Base-by-base conservation (phyloP, 92 coral and sea anemone genomes). In the Scolanthus callimorphus region DNA sequence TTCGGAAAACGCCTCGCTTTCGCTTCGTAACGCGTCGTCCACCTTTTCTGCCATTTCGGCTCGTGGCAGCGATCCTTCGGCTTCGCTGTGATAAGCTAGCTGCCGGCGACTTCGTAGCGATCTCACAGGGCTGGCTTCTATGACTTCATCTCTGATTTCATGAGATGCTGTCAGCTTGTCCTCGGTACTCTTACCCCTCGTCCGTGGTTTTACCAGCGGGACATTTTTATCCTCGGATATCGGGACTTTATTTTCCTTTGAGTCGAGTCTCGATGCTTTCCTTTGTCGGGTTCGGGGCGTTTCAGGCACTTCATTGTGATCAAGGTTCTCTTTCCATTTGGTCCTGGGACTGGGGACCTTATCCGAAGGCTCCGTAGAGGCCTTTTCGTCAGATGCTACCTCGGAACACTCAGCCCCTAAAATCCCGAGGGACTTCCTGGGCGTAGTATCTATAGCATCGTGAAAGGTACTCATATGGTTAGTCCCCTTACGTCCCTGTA, bases 271-370 rank as follows among this genome's bases (percentile, higher is more conserved):
- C 43, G 44, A 15, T 26, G 1, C 6, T 3, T 9, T 34, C 21
- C 49, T 19, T 30, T 48, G 24, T 20, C 28, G 6, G 1, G 48
- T 12, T 30, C 11, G 52, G 6, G 52, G 23, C 4, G 52, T 19
- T 19, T 46, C 11, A 4, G 52, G 52, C 11, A 46, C 52, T 9
- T 46, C 52, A 61, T 76, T 67, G 54, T 49, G 67, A 39, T 39
- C 77, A 28, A 73, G 84, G 55, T 60, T 69, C 23, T 81, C 51
- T 26, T 84, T 67, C 60, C 88, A 81, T 57, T 81, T 67, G 31
- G 63, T 67, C n/a, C 88, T 60, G 39, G 85, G 77, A 57, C 88
- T 66, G 29, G 65, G 51, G 52, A 46, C 52, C 52, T 46, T 46
- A 46, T 46, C 52, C 22, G 52, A 46, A 6, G 52, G 17, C 4